Percentiles rank a stretch among this genome's conserved stretches.
phyloP scores from a whole-genome alignment of 2,797 vertebrate species.

The Odontamblyopus lacepedii region DNA sequence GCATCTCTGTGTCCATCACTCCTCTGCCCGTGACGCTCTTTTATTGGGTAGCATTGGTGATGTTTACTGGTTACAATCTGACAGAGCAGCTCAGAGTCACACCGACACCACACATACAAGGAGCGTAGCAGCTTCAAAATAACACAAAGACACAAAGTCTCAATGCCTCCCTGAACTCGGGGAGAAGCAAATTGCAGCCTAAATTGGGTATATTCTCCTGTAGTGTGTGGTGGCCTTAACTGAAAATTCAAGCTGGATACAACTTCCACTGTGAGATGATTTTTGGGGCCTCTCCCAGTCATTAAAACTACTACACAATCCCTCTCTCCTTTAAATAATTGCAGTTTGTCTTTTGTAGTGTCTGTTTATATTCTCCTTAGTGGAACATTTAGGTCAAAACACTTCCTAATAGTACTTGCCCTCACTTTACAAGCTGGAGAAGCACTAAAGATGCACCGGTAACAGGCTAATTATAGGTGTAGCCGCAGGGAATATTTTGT shows the following conservation, averaged over 20 bases:
- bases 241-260: neutral
- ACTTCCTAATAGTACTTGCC: slow-evolving; percentile 38
- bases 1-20: too few species aligned
- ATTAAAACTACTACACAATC: slow-evolving; percentile 19
- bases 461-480: slow-evolving; percentile 70
- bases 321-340: slow-evolving; percentile 36
- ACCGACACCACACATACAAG: too few species aligned
- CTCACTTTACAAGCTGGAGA: slow-evolving; percentile 40
- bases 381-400: slow-evolving; percentile 46
- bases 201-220: too few species aligned
- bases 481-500: slow-evolving; percentile 39
- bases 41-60: too few species aligned
- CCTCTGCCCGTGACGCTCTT: too few species aligned
- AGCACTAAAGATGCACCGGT: slow-evolving; percentile 38
- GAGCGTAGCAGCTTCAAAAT: too few species aligned
- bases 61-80: too few species aligned
- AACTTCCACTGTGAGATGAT: neutral
- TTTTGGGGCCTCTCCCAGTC: neutral
- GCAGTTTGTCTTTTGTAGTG: slow-evolving; percentile 35
- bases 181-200: too few species aligned
- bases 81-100: too few species aligned
- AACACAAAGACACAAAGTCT: too few species aligned
- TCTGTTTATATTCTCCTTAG: slow-evolving; percentile 42
- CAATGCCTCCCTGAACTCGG: too few species aligned
- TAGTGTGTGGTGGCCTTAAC: too few species aligned